These are phyloP conservation scores for Oscheius myriophilus DNA, from an alignment of 2,888 invertebrate genomes.

Conservation along the genomic window DNA sequence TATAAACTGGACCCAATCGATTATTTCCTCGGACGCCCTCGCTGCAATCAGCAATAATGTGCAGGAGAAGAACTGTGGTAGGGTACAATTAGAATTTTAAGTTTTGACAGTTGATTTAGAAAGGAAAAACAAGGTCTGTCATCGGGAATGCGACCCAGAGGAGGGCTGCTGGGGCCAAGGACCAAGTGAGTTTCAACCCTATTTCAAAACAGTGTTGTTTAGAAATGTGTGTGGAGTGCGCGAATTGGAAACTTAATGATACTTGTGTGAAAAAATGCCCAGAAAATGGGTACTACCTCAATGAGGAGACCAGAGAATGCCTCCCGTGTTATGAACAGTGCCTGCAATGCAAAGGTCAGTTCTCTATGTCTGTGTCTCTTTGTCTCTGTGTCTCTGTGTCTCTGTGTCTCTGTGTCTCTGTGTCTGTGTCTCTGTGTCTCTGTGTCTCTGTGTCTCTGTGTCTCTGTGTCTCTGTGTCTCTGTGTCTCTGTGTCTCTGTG, in stretches of 20 bases:
- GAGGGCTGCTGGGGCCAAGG: slow-evolving; percentile 28
- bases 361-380: not conserved
- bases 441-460: no score
- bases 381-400: not conserved
- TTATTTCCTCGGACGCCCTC: slow-evolving; percentile 21
- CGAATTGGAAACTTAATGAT: slow-evolving; percentile 17
- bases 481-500: no score
- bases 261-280: slow-evolving; percentile 20
- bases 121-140: slow-evolving; percentile 11
- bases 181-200: slow-evolving; percentile 9
- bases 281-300: slow-evolving; percentile 5
- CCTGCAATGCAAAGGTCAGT: slow-evolving; percentile 6
- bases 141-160: slow-evolving; percentile 5
- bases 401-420: not conserved
- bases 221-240: slow-evolving; percentile 26
- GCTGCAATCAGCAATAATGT: slow-evolving; percentile 33
- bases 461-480: no score
- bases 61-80: slow-evolving; percentile 32
- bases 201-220: not conserved
- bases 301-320: slow-evolving; percentile 15
- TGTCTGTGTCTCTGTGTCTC: no score
- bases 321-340: slow-evolving; percentile 20
- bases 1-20: slow-evolving; percentile 40
- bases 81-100: not conserved
- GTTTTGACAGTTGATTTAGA: not conserved